Conservation (phyloP, 2,888 invertebrate genomes). For the Drosophila paucipuncta region DNA sequence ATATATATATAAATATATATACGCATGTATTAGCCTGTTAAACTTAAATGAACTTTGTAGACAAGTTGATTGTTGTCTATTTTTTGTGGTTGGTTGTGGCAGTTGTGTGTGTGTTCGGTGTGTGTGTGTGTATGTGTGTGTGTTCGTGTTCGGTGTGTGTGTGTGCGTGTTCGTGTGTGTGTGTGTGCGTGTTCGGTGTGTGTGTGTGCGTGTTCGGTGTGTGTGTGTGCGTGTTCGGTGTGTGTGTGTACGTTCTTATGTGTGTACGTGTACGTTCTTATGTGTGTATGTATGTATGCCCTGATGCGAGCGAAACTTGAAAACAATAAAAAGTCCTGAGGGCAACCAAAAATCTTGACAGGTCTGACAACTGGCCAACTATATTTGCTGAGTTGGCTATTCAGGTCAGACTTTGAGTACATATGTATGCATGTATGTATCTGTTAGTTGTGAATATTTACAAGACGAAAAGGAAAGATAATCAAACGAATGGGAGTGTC, state of each 20-base stretch:
- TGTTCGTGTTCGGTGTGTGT: too few relatives aligned
- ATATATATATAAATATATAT: conserved; percentile 2
- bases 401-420: background rate
- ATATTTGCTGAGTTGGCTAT: background rate
- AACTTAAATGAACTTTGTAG: conserved; percentile 32
- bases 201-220: background rate
- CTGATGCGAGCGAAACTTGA: conserved; percentile 3
- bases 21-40: conserved; percentile 42
- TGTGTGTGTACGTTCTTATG: background rate
- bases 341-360: conserved; percentile 11
- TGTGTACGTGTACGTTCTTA: background rate
- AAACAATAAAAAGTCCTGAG: conserved; percentile 7
- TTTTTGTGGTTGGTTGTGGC: conserved; percentile 11
- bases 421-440: background rate
- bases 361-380: background rate
- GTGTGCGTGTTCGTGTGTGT: background rate
- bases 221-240: background rate
- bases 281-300: background rate
- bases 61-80: conserved; percentile 28
- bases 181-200: background rate
- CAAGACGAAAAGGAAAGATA: conserved; percentile 8
- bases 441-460: conserved; percentile 29
- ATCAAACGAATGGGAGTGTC: conserved; percentile 19
- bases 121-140: too few relatives aligned
- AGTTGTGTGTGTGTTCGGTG: background rate